Evolutionary conservation across 2,797 vertebrate genomes (phyloP).

Genomic region (Onychomys leucogaster): DNA sequence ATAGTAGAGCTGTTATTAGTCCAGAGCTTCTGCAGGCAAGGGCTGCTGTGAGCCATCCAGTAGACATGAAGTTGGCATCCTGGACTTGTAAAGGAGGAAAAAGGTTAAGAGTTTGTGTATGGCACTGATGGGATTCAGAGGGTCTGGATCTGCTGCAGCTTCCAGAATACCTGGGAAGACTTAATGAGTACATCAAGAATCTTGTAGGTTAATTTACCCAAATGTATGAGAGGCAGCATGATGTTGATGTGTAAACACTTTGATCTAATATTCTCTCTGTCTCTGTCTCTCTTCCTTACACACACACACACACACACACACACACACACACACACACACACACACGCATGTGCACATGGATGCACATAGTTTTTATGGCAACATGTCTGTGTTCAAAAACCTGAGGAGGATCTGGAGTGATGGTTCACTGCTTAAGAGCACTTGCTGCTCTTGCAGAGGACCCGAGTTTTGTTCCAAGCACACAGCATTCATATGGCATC

Average conservation of each 20-base stretch:
- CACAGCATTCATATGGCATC: background rate
- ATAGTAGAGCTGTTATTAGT: background rate
- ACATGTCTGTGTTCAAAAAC: slow-evolving; percentile 6
- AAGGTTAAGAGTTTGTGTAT: background rate
- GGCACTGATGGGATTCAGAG: no score
- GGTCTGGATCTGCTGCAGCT: background rate
- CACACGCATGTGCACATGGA: background rate
- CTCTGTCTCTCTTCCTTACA: background rate
- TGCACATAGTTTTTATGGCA: background rate
- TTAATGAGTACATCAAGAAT: rapidly evolving
- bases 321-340: no score
- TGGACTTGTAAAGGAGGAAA: background rate
- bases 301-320: background rate
- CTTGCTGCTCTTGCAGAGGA: no score
- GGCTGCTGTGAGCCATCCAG: background rate
- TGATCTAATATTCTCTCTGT: background rate
- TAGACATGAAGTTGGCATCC: background rate
- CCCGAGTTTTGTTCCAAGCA: background rate
- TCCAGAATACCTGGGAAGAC: background rate
- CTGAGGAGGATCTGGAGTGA: background rate
- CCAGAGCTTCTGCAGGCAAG: background rate
- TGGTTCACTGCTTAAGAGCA: background rate
- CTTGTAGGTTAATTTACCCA: background rate
- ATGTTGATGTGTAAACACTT: background rate
- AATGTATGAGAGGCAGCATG: no score